Percentiles rank a stretch among this genome's conserved stretches.
Evolutionary conservation across 1,140 invertebrate species (phyloP).

Genomic region (Spodoptera litura): DNA sequence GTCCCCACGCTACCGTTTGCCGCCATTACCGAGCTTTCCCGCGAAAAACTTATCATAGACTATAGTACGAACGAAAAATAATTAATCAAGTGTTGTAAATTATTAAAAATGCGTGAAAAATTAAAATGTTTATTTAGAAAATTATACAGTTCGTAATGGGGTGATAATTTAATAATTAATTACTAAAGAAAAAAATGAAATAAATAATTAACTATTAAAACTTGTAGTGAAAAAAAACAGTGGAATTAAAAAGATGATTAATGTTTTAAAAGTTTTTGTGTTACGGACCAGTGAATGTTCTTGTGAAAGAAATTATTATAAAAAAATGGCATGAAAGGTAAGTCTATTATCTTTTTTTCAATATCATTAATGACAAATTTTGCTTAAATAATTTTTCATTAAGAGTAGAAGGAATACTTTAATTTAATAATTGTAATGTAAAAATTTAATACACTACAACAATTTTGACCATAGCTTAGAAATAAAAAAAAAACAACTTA

Average conservation of each 20-base stretch:
- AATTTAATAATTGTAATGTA: too few species aligned
- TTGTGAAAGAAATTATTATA: slow-evolving; percentile 24
- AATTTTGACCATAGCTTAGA: too few species aligned
- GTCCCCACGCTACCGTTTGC: slow-evolving; percentile 53
- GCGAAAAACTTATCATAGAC: slow-evolving; percentile 65
- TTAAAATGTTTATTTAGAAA: neutral
- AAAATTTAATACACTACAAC: too few species aligned
- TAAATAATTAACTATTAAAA: neutral
- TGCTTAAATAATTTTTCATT: neutral
- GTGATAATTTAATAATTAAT: neutral
- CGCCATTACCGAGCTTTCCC: slow-evolving; percentile 60
- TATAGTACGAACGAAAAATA: slow-evolving; percentile 25
- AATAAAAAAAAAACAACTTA: neutral
- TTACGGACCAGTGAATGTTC: slow-evolving; percentile 47
- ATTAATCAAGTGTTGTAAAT: neutral
- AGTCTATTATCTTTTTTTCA: neutral
- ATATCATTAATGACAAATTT: neutral
- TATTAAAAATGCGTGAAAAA: neutral
- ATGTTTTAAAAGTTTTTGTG: slow-evolving; percentile 49
- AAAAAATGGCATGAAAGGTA: slow-evolving; percentile 10
- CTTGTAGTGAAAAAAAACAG: slow-evolving; percentile 16
- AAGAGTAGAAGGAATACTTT: too few species aligned
- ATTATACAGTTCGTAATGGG: slow-evolving; percentile 17
- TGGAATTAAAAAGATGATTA: slow-evolving; percentile 45
- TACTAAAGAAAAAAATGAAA: neutral